phyloP scores from a whole-genome alignment of 2,888 invertebrate species.

The Pristionchus exspectatus region DNA sequence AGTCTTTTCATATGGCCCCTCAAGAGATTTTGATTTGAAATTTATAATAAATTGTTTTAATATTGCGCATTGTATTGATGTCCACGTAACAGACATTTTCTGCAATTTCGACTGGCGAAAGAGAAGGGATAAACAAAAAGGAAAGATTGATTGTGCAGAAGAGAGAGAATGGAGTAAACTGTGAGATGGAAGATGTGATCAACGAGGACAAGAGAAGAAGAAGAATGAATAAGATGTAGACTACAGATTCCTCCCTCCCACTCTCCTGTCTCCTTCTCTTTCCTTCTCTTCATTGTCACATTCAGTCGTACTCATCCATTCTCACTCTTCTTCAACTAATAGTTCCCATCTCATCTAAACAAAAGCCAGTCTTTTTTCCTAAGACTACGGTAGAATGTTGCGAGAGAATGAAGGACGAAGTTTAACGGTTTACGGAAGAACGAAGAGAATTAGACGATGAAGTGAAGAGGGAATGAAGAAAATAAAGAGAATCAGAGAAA shows the following conservation, averaged over 20 bases:
- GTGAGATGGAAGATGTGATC: neutral
- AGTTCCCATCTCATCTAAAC: neutral
- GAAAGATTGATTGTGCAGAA: neutral
- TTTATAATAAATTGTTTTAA: no score
- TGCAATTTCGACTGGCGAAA: neutral
- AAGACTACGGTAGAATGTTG: slow-evolving; percentile 35
- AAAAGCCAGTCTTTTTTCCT: slow-evolving; percentile 1
- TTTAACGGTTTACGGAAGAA: neutral
- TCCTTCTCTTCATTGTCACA: neutral
- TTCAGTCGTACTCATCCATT: neutral
- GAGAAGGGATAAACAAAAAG: slow-evolving; percentile 37
- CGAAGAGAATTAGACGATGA: neutral
- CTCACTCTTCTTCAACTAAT: neutral
- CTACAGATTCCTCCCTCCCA: neutral
- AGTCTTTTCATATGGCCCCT: no score
- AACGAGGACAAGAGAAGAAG: neutral
- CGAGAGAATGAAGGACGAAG: slow-evolving; percentile 20
- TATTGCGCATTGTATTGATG: neutral
- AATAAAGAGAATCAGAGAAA: neutral
- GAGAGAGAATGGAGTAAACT: slow-evolving; percentile 6
- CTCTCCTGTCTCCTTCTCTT: neutral
- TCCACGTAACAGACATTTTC: neutral
- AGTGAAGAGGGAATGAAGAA: neutral
- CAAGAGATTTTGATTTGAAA: no score
- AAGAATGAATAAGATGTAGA: neutral